These are phyloP conservation scores for Speoplatyrhinus poulsoni DNA, from an alignment of 2,113 vertebrate genomes.

Conservation along the genomic window DNA sequence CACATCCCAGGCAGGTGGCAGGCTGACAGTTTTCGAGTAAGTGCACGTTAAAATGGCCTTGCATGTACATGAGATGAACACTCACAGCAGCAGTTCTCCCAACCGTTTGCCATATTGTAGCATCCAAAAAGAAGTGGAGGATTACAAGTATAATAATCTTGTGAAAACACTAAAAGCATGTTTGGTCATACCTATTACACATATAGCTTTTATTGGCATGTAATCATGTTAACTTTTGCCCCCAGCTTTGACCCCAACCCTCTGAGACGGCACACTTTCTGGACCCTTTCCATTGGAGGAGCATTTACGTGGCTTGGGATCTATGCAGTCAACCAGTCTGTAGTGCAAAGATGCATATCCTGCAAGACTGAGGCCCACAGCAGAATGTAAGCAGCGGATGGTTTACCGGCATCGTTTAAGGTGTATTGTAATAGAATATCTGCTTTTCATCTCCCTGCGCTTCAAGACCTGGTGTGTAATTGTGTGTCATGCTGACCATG, in stretches of 20 bases:
- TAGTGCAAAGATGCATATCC: conserved; percentile 85
- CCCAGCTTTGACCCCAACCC: conserved; percentile 79
- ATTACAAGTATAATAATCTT: not conserved
- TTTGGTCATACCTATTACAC: not conserved
- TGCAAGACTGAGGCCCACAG: conserved; percentile 84
- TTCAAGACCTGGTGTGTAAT: too few species aligned
- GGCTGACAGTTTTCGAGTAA: conserved; percentile 80
- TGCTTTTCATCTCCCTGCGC: too few species aligned
- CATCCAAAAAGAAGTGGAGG: not conserved
- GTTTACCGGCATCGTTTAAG: not conserved
- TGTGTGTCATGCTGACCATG: too few species aligned
- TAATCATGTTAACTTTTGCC: not conserved
- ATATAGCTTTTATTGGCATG: not conserved
- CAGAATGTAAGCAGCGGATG: conserved; percentile 75
- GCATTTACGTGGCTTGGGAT: conserved; percentile 87
- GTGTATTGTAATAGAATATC: not conserved
- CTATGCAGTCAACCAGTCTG: conserved; percentile 87
- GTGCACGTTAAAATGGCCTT: conserved; percentile 39
- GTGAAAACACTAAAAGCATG: not conserved
- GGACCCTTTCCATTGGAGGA: conserved; percentile 84
- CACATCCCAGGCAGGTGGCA: conserved; percentile 70
- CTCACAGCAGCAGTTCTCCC: not conserved
- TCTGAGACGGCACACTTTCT: conserved; percentile 84
- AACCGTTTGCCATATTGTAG: not conserved
- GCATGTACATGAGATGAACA: not conserved